Evolutionary conservation across 2,113 vertebrate genomes (phyloP), one percentile per base, ranked within the genome.

Genomic region (Taurulus bubalis): DNA sequence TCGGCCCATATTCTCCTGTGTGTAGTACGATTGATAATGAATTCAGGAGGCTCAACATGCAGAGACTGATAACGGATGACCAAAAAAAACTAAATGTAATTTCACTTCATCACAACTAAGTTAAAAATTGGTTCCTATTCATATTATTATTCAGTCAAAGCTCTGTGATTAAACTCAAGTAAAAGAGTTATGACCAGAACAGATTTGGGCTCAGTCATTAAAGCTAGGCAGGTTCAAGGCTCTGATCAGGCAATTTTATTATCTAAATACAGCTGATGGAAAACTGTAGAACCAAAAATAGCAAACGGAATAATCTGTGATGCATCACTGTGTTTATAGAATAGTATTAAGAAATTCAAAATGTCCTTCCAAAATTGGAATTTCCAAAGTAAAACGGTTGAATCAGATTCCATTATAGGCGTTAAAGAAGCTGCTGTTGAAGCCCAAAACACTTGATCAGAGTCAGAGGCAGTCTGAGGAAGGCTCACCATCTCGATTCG

Each of bases 401-500:
- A 12, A 56, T 26, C 9, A 56, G 20, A 16, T 51, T 63, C 32
- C 32, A 2, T 51, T 38, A 15, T 2, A 53, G 40, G 32, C 42
- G 38, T 63, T 70, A 16, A 7, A 51, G 5, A 28, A 38, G 2
- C 6, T 12, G 18, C 20, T 3, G 8, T 14, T 34, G 12, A 5
- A 63, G 36, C n/a, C 51, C 4, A 24, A 56, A 60, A 55, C 55
- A 24, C 22, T 30, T 49, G 11, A 63, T 24, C 14, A 24, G 34
- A 55, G 22, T 15, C 10, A 24, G 12, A 74, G 30, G 16, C 4
- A 0, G 20, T 15, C 47, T 0, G 65, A 38, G 8, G n/a, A 24
- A 18, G 12, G 22, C 96, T 91, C 90, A 99, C 98, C 98, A 0
- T 99, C 98, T 88, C 97, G 95, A 76, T 99, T 99, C 91, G 96